A percentile compares a stretch with the other conserved stretches of the same genome.
These are phyloP conservation scores for Matsumurasca onukii DNA, from an alignment of 1,140 invertebrate genomes.

Conservation along the genomic window DNA sequence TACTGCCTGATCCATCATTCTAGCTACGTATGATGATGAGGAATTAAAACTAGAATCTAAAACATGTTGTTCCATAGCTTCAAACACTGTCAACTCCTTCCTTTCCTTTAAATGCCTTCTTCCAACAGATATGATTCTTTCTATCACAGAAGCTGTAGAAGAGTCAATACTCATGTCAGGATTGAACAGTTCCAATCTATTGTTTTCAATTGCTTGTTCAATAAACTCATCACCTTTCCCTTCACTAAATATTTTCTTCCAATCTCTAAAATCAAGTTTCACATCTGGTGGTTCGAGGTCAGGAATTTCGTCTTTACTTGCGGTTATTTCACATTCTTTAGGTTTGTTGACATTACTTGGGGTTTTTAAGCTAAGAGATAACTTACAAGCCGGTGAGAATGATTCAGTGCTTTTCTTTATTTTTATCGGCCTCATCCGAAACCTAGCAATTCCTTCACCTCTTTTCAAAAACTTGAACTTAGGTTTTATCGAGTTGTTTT, in stretches of 20 bases:
- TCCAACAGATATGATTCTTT: neutral
- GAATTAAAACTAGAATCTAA: conserved; percentile 69
- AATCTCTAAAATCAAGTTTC: conserved; percentile 8
- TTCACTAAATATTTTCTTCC: neutral
- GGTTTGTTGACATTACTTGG: too few relatives aligned
- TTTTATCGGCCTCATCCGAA: conserved; percentile 17
- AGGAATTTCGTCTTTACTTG: neutral
- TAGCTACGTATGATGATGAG: conserved; percentile 61
- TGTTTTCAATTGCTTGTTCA: neutral
- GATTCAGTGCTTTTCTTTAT: neutral
- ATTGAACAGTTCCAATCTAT: neutral
- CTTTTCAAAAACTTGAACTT: conserved; percentile 29
- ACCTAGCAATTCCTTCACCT: conserved; percentile 30
- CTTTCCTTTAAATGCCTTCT: conserved; percentile 45
- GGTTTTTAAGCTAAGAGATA: too few relatives aligned
- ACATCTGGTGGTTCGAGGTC: conserved; percentile 1
- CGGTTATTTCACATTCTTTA: too few relatives aligned
- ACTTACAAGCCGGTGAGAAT: too few relatives aligned
- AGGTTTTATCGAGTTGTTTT: conserved; percentile 7
- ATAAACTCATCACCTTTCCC: neutral
- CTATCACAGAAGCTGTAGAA: neutral
- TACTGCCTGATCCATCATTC: conserved; percentile 53
- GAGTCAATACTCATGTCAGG: conserved; percentile 15
- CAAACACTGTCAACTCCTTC: conserved; percentile 67
- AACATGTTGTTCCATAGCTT: conserved; percentile 67